A percentile compares a stretch with the other conserved stretches of the same genome.
Evolutionary conservation across 35 echinoderm and acorn worm species (phyloP).

Genomic region (Acanthaster planci): DNA sequence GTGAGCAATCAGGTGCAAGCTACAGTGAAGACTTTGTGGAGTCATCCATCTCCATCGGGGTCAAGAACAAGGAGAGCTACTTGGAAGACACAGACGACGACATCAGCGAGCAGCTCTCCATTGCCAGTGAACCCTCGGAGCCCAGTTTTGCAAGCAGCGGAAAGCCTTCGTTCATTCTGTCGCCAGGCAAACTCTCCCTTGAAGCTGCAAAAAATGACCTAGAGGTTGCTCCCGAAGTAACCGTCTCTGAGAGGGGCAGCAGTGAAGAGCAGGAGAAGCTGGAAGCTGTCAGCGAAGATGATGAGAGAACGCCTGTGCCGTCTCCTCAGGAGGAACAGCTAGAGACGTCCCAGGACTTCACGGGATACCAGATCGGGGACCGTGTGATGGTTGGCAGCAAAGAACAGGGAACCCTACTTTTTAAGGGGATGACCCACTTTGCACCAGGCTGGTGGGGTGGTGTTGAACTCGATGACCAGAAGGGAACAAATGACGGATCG

Average conservation of each 20-base stretch:
- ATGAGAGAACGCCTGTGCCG: constrained; percentile 3
- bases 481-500: constrained; percentile 73
- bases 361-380: constrained; percentile 44
- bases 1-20: constrained; percentile 51
- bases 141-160: constrained; percentile 45
- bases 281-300: background rate
- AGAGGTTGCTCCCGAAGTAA: constrained; percentile 37
- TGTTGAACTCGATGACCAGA: constrained; percentile 77
- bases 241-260: constrained; percentile 23
- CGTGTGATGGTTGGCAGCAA: constrained; percentile 62
- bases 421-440: constrained; percentile 71
- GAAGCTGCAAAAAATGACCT: background rate
- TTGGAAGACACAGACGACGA: constrained; percentile 89
- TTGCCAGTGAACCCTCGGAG: constrained; percentile 64
- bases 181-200: constrained; percentile 37
- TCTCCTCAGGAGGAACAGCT: constrained; percentile 8
- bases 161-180: constrained; percentile 34
- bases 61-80: constrained; percentile 46
- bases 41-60: constrained; percentile 44
- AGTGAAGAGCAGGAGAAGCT: constrained; percentile 26
- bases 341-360: constrained; percentile 36
- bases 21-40: constrained; percentile 82
- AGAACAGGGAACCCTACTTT: constrained; percentile 67
- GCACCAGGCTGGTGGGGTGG: constrained; percentile 65
- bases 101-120: constrained; percentile 95